phyloP scores from a whole-genome alignment of 2,797 vertebrate genomes.

The Manis pentadactyla region DNA sequence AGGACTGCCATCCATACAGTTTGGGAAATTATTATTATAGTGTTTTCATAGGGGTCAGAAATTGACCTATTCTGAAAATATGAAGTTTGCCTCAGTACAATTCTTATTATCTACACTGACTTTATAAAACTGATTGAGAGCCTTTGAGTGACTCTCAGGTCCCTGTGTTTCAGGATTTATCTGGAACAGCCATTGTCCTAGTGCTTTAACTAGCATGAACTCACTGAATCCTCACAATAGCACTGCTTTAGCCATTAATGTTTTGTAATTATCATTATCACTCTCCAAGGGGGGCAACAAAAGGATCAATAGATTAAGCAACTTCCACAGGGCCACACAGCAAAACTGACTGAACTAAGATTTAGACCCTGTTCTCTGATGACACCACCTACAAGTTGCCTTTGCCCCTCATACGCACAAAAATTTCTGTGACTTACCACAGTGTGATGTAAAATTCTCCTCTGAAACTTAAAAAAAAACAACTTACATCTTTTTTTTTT shows the following conservation, averaged over 20 bases:
- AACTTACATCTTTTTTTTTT: background rate
- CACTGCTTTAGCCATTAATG: background rate
- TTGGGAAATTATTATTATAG: background rate
- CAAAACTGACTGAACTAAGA: background rate
- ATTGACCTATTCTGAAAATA: background rate
- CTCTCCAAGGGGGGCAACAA: background rate
- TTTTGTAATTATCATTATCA: background rate
- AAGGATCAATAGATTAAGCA: background rate
- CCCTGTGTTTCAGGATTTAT: background rate
- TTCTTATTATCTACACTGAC: background rate
- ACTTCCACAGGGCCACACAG: background rate
- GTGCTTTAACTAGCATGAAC: background rate
- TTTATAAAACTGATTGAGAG: background rate
- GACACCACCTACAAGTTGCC: background rate
- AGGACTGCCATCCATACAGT: background rate
- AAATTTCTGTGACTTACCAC: background rate
- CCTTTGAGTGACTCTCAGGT: rapidly evolving
- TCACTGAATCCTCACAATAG: background rate
- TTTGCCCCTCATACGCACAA: background rate
- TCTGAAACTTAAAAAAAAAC: background rate
- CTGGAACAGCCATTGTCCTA: rapidly evolving
- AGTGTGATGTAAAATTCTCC: background rate
- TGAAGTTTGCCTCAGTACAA: background rate
- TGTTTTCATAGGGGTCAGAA: background rate
- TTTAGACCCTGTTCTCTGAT: background rate